A percentile compares a stretch with the other conserved stretches of the same genome.
Evolutionary conservation across 2,888 invertebrate species (phyloP).

Genomic region (Lacanobia wlatinum): DNA sequence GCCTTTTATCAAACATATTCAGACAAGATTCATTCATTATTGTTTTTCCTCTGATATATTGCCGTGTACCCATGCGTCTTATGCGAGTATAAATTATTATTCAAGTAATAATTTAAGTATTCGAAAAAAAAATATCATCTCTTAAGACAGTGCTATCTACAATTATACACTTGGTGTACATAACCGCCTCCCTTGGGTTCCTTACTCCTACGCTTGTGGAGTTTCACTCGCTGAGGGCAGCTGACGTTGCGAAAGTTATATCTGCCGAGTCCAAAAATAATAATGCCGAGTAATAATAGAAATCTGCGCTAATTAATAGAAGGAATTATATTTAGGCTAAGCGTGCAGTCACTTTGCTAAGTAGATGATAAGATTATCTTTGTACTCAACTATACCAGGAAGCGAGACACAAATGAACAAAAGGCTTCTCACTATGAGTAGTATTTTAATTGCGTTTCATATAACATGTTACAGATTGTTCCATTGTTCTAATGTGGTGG

Average conservation of each 20-base stretch:
- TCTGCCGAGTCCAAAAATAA: slow-evolving; percentile 9
- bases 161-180: no score
- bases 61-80: not conserved
- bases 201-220: slow-evolving; percentile 9
- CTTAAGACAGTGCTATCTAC: no score
- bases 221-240: not conserved
- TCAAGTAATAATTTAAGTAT: no score
- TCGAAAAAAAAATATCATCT: no score
- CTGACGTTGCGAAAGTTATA: slow-evolving; percentile 18
- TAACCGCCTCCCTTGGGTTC: not conserved
- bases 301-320: not conserved
- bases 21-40: not conserved
- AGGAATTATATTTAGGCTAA: not conserved
- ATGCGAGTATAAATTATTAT: not conserved
- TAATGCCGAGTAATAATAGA: not conserved
- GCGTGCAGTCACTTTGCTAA: not conserved
- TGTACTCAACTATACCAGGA: not conserved
- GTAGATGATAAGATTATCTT: not conserved
- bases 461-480: not conserved
- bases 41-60: not conserved
- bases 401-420: not conserved
- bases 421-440: not conserved
- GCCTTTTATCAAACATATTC: not conserved
- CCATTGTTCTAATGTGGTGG: slow-evolving; percentile 6
- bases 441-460: slow-evolving; percentile 8